Percentiles rank a stretch among this genome's conserved stretches.
Evolutionary conservation across 2,797 vertebrate species (phyloP).

Genomic region (Crax fasciolata): DNA sequence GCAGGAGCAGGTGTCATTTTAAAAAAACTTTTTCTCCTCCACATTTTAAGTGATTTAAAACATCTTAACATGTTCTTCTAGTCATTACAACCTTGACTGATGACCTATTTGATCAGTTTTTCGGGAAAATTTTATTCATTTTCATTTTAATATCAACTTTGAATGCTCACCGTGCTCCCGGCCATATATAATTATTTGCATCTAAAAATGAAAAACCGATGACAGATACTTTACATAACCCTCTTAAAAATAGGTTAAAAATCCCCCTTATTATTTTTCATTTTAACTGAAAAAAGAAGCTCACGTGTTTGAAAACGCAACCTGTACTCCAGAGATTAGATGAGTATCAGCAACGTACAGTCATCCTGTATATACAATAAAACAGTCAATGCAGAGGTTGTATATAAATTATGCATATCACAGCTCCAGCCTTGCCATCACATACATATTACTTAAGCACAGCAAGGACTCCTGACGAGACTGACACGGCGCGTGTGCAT

Average conservation of each 20-base stretch:
- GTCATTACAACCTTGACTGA: slow-evolving; percentile 41
- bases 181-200: slow-evolving; percentile 64
- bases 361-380: not conserved
- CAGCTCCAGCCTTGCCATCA: not conserved
- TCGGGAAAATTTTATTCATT: slow-evolving; percentile 9
- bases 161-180: slow-evolving; percentile 34
- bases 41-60: slow-evolving; percentile 19
- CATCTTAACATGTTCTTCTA: not conserved
- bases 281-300: not conserved
- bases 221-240: slow-evolving; percentile 61
- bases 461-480: not conserved
- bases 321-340: not conserved
- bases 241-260: not conserved
- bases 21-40: not conserved
- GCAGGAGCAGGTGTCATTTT: not conserved
- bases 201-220: slow-evolving; percentile 52
- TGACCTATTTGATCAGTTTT: slow-evolving; percentile 50
- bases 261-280: not conserved
- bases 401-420: not conserved
- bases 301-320: not conserved
- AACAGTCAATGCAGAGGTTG: not conserved
- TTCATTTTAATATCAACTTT: slow-evolving; percentile 40
- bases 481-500: not conserved
- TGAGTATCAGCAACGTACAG: not conserved
- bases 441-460: not conserved